These are phyloP conservation scores for Spatula clypeata DNA, from an alignment of 2,797 vertebrate species.

Conservation along the genomic window DNA sequence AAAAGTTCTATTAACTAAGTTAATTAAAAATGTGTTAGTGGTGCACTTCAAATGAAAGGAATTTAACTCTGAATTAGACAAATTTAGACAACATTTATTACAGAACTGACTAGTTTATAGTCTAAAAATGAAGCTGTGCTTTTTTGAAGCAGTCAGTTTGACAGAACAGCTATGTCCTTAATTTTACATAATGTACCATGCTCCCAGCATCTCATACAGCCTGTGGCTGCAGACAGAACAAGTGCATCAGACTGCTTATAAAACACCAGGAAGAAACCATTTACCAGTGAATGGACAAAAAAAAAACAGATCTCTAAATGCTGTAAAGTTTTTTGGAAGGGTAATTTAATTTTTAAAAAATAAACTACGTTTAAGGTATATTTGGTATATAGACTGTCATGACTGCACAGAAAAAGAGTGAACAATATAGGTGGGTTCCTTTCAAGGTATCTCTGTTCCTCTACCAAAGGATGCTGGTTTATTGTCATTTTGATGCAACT, in stretches of 20 bases:
- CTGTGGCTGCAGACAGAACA: background rate
- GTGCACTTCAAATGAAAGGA: background rate
- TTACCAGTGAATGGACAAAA: background rate
- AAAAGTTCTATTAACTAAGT: background rate
- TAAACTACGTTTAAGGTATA: background rate
- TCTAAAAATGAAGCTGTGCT: background rate
- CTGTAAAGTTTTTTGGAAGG: background rate
- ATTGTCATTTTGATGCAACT: background rate
- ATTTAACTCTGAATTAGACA: background rate
- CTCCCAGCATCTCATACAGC: background rate
- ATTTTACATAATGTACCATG: fast-evolving
- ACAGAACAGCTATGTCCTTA: background rate
- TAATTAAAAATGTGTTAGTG: background rate
- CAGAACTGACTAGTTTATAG: background rate
- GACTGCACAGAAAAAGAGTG: background rate
- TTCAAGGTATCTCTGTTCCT: background rate
- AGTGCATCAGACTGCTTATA: background rate
- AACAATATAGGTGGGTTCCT: background rate
- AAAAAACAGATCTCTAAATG: background rate
- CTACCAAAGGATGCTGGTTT: background rate
- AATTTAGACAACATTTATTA: background rate
- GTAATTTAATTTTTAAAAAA: background rate
- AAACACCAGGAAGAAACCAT: background rate
- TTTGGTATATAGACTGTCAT: background rate
- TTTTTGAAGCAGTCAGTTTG: background rate